Evolutionary conservation across 2,113 vertebrate genomes (phyloP), one percentile per base, ranked within the genome.

Genomic region (Thunnus maccoyii): DNA sequence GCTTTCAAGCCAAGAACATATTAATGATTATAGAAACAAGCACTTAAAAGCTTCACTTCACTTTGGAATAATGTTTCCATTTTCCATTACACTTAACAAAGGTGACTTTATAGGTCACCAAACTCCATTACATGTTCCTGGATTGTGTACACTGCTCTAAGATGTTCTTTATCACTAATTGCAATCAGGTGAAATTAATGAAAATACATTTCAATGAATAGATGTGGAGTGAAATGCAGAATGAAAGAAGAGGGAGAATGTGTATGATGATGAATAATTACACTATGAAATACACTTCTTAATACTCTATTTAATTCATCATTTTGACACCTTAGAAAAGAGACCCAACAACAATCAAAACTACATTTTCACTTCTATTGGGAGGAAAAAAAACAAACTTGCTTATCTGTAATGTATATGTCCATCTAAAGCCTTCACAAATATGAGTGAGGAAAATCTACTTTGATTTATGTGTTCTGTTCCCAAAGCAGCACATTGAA

Each of bases 31-130:
- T 41, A 66, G 32, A 54, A 65, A 77, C 15, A 54, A 76, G 20
- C 60, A 51, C 27, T 76, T 82, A 76, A 71, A 71, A 65, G 57
- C 44, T 46, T 48, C 54, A 32, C 60, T 66, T 72, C 15, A 52
- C n/a, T 74, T 44, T 51, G 25, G 66, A 63, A 65, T 65, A 52
- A 50, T 57, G 64, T 58, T 76, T 76, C 44, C 9, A 41, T 41
- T 41, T 41, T 9, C 36, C 44, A 64, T 61, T 57, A n/a, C 2
- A 4, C 46, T 72, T 50, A 65, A n/a, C 27, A 41, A 17, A 9
- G 50, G n/a, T 62, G 48, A 20, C 5, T n/a, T 64, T 44, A 61
- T 47, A 55, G 54, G 30, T 72, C 46, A 44, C 22, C 20, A 58
- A 44, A 71, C 73, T 25, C 6, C 20, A 72, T 72, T 77, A 47